Evolutionary conservation across 2,113 vertebrate species (phyloP), one percentile per base, ranked within the genome.

Genomic region (Vicugna pacos): DNA sequence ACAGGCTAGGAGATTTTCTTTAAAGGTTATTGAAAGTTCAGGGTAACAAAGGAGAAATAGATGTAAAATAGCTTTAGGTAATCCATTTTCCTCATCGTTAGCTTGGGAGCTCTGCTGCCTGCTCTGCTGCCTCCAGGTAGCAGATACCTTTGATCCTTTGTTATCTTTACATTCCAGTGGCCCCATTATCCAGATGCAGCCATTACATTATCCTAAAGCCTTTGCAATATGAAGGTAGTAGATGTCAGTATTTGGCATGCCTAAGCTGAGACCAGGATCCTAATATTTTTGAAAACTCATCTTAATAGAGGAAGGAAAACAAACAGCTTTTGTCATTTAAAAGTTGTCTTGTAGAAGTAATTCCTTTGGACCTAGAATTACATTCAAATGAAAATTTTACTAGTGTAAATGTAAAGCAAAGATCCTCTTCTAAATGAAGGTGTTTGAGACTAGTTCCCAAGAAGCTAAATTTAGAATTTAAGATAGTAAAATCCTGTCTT

Each of bases 161-260:
- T 67, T 46, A 32, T 81, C 72, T 52, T 93, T n/a, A 77, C 46
- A n/a, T 77, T 95, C 46, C 54, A 73, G 52, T 8, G 60, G 30
- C n/a, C 85, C 76, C 83, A 77, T 38, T 82, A 19, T 67, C n/a
- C 91, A 89, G 79, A 46, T 32, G 24, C 3, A 84, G 22, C 77
- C 77, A 92, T 67, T 58, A 11, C n/a, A 26, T 58, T 65, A 38
- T 81, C 54, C 69, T 42, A 94, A 95, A 65, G 26, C 20, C 64
- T 65, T 97, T 94, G 65, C 24, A 80, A 67, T 75, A 81, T 22
- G 30, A 96, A 96, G 32, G 22, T 58, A 26, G 12, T 52, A 13
- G 56, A 26, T 3, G 20, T 26, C 28, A 89, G 38, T 82, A 84
- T 67, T 56, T 87, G 50, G 28, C n/a, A 52, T n/a, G 28, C 15